Conservation (phyloP, 2,888 invertebrate species). For the Oxytorus armatus region DNA sequence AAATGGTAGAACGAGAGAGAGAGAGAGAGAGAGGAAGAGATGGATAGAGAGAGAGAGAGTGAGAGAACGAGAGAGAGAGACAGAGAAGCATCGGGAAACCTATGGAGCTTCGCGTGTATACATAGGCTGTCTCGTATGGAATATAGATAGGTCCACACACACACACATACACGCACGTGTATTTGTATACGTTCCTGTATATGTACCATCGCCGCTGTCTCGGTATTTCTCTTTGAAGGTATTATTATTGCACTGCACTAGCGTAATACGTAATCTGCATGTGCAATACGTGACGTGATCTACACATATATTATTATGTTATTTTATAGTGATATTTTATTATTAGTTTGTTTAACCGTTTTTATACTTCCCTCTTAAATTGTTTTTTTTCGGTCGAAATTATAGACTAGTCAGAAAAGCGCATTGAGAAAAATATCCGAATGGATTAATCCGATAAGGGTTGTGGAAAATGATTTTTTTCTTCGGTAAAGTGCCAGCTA, state of each 20-base stretch:
- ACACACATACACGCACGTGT: slow-evolving; percentile 8
- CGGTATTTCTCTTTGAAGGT: slow-evolving; percentile 57
- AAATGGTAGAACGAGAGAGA: slow-evolving; percentile 69
- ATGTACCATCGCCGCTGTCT: slow-evolving; percentile 35
- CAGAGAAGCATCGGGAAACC: slow-evolving; percentile 21
- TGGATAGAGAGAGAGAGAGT: slow-evolving; percentile 9
- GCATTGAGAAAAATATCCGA: too few relatives aligned
- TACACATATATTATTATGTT: slow-evolving; percentile 11
- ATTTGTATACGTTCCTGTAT: slow-evolving; percentile 16
- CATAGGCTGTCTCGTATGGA: slow-evolving; percentile 19
- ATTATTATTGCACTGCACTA: slow-evolving; percentile 44
- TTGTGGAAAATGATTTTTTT: too few relatives aligned
- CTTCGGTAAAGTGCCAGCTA: too few relatives aligned
- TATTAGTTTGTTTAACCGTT: slow-evolving; percentile 21
- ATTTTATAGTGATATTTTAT: neutral
- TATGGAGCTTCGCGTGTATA: slow-evolving; percentile 26
- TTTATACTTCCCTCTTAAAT: too few relatives aligned
- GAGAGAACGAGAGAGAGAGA: slow-evolving; percentile 15
- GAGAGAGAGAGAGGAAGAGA: slow-evolving; percentile 8
- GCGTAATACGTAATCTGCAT: slow-evolving; percentile 49
- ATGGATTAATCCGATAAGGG: too few relatives aligned
- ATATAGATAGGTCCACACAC: slow-evolving; percentile 19
- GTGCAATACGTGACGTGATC: slow-evolving; percentile 14
- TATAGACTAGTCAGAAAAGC: too few relatives aligned
- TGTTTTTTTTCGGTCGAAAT: too few relatives aligned